Conservation (phyloP, 1,140 invertebrate genomes). For the Asobara japonica region DNA sequence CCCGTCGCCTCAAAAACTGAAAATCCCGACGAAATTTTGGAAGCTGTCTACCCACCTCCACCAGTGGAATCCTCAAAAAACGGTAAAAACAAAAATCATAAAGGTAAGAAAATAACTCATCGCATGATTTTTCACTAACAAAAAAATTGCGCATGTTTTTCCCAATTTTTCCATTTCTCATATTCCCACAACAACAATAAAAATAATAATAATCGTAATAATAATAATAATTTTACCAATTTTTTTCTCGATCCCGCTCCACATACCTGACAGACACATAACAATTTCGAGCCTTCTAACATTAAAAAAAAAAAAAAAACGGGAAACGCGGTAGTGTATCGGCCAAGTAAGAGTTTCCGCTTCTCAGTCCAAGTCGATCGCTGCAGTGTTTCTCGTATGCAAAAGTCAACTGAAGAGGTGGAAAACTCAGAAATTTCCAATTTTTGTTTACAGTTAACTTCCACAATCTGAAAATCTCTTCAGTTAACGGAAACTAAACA, state of each 20-base stretch:
- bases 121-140: conserved; percentile 30
- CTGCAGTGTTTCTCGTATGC: no score
- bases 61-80: conserved; percentile 1
- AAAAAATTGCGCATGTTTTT: conserved; percentile 34
- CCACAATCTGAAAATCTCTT: no score
- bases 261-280: conserved; percentile 26
- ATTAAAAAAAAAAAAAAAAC: no score
- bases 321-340: no score
- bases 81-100: conserved; percentile 39
- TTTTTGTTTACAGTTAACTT: no score
- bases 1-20: neutral
- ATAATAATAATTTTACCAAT: neutral
- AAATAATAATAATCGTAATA: neutral
- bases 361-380: no score
- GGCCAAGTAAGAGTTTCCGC: no score
- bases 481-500: no score
- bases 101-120: conserved; percentile 30
- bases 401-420: no score
- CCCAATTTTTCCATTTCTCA: conserved; percentile 34
- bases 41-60: no score
- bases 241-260: neutral
- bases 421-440: no score
- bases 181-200: conserved; percentile 30
- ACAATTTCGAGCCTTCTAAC: neutral
- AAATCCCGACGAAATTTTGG: neutral